Percentiles rank a stretch among this genome's conserved stretches.
Evolutionary conservation across 2,797 vertebrate genomes (phyloP).

Genomic region (Argentina silus): DNA sequence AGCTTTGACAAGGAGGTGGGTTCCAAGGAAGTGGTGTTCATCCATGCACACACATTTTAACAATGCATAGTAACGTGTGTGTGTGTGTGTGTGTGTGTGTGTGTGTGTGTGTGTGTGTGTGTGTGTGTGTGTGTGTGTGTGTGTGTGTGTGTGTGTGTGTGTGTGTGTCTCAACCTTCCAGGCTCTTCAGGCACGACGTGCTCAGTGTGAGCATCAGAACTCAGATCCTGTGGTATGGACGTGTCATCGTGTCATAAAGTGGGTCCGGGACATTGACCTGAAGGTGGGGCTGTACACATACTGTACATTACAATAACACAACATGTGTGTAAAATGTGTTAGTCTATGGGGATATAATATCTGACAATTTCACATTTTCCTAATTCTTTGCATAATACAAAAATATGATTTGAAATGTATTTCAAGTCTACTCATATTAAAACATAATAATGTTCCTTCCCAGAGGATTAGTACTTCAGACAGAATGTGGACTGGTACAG

Average conservation of each 20-base stretch:
- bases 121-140: conserved; percentile 18
- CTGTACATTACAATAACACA: too few relatives aligned
- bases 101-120: conserved; percentile 4
- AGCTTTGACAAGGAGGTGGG: conserved; percentile 85
- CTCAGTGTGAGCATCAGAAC: conserved; percentile 84
- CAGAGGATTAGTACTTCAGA: too few relatives aligned
- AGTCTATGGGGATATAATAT: not conserved
- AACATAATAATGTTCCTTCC: too few relatives aligned
- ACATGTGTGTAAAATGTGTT: too few relatives aligned
- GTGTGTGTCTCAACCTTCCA: conserved; percentile 43
- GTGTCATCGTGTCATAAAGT: conserved; percentile 85
- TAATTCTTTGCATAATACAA: too few relatives aligned
- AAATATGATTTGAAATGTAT: too few relatives aligned
- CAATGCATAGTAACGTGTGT: too few relatives aligned
- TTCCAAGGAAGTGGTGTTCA: too few relatives aligned
- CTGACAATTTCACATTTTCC: too few relatives aligned
- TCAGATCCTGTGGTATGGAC: conserved; percentile 86
- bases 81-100: conserved; percentile 3
- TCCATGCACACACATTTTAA: too few relatives aligned
- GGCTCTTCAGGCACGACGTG: conserved; percentile 82
- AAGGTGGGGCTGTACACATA: conserved; percentile 72
- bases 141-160: conserved; percentile 2
- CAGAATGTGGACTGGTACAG: too few relatives aligned
- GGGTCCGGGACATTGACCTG: conserved; percentile 87
- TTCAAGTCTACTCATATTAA: too few relatives aligned